Evolutionary conservation across 2,888 invertebrate genomes (phyloP).

Genomic region (Parasteatoda lunata): DNA sequence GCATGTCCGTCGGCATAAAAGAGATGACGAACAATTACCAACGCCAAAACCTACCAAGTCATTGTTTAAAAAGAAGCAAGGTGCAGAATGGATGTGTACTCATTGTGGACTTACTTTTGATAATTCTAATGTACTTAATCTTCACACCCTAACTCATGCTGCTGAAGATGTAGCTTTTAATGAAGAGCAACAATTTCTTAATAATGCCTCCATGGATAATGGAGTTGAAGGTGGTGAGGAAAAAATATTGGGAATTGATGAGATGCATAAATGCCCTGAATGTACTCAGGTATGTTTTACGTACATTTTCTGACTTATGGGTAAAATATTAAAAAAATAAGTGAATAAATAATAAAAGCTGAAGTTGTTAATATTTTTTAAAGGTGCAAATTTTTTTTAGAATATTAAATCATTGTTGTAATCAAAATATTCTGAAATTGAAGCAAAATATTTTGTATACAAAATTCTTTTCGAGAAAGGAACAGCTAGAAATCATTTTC

Average conservation of each 20-base stretch:
- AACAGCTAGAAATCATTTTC: too few species aligned
- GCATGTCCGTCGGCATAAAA: slow-evolving; percentile 70
- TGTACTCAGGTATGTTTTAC: slow-evolving; percentile 71
- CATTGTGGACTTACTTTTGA: slow-evolving; percentile 75
- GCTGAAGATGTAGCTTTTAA: slow-evolving; percentile 74
- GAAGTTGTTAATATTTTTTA: too few species aligned
- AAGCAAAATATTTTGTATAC: too few species aligned
- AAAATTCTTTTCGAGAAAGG: too few species aligned
- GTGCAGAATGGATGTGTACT: slow-evolving; percentile 74
- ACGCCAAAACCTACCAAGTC: slow-evolving; percentile 72
- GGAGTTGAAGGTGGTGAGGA: slow-evolving; percentile 63
- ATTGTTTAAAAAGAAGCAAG: slow-evolving; percentile 73
- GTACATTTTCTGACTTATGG: background rate
- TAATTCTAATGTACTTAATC: slow-evolving; percentile 75
- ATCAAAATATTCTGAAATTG: too few species aligned
- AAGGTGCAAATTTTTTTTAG: too few species aligned
- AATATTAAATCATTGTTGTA: too few species aligned
- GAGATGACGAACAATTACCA: slow-evolving; percentile 71
- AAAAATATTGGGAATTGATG: slow-evolving; percentile 57
- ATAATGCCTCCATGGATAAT: slow-evolving; percentile 39
- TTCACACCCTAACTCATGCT: slow-evolving; percentile 77
- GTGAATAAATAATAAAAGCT: too few species aligned
- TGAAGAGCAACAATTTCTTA: slow-evolving; percentile 68
- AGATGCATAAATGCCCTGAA: slow-evolving; percentile 73
- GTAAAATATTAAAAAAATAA: background rate